Percentiles rank a stretch among this genome's conserved stretches.
Conservation (phyloP, 1,140 invertebrate genomes). For the Brachionus calyciflorus region DNA sequence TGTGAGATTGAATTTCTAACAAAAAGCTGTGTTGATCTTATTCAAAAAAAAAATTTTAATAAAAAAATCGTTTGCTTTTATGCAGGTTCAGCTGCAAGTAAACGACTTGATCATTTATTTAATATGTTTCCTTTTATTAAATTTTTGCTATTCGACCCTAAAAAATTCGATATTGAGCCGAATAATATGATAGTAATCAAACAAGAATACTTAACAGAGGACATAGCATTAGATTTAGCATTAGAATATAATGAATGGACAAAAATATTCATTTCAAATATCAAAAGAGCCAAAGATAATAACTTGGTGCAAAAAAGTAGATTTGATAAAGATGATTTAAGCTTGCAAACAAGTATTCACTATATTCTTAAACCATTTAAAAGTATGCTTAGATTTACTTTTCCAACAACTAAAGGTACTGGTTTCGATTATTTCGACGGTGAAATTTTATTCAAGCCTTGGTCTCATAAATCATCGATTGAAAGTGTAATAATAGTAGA, state of each 20-base stretch:
- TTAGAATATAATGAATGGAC: background rate
- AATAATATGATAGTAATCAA: background rate
- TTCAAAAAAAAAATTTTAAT: background rate
- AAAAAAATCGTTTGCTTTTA: background rate
- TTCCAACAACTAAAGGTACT: background rate
- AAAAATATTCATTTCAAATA: background rate
- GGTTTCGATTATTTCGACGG: background rate
- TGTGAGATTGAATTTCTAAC: background rate
- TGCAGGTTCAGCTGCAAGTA: background rate
- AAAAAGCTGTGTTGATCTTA: background rate
- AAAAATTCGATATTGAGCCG: background rate
- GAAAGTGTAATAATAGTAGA: background rate
- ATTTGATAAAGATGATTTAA: background rate
- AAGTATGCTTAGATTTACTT: slow-evolving; percentile 10
- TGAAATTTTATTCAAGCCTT: slow-evolving; percentile 1
- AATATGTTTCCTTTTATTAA: slow-evolving; percentile 9
- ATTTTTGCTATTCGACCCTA: background rate
- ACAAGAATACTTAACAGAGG: background rate
- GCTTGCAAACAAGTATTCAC: background rate
- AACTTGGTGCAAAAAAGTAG: background rate
- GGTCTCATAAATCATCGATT: slow-evolving; percentile 3
- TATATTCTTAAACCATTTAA: background rate
- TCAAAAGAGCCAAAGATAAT: background rate
- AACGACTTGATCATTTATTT: background rate
- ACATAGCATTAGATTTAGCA: background rate